Percentiles rank a stretch among this genome's conserved stretches.
Conservation (phyloP, 2,888 invertebrate genomes). For the Malacosoma neustria region DNA sequence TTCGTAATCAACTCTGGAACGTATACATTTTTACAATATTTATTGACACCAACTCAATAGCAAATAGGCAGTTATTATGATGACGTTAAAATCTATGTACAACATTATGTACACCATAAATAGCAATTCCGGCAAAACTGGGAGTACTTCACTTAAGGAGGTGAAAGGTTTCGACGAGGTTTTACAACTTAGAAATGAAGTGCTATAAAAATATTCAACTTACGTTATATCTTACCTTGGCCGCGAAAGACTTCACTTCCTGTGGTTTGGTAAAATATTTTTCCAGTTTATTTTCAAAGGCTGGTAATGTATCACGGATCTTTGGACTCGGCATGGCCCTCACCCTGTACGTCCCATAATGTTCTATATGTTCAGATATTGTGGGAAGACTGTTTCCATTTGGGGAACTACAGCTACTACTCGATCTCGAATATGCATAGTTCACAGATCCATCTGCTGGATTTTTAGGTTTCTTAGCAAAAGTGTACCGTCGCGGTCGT, state of each 20-base stretch:
- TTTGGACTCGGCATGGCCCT: constrained; percentile 28
- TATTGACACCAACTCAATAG: no score
- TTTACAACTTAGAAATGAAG: neutral
- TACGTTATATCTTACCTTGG: constrained; percentile 53
- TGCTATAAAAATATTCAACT: constrained; percentile 17
- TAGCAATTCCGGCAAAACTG: constrained; percentile 6
- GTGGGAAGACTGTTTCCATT: constrained; percentile 54
- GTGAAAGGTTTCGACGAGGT: neutral
- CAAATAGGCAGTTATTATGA: no score
- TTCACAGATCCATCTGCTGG: constrained; percentile 59
- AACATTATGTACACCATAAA: constrained; percentile 1
- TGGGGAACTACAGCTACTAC: constrained; percentile 62
- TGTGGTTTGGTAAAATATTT: constrained; percentile 59
- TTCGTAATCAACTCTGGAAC: no score
- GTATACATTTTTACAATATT: no score
- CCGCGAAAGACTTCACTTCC: constrained; percentile 43
- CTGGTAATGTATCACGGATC: constrained; percentile 30
- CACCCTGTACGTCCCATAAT: constrained; percentile 51
- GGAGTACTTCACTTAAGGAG: neutral
- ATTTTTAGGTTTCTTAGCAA: constrained; percentile 59
- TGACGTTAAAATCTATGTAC: neutral
- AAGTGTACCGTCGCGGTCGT: constrained; percentile 46
- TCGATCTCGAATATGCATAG: constrained; percentile 60
- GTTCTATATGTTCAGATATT: constrained; percentile 59
- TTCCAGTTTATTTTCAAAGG: constrained; percentile 54